These are phyloP conservation scores for Dolomedes plantarius DNA, from an alignment of 2,888 invertebrate genomes.

Conservation along the genomic window DNA sequence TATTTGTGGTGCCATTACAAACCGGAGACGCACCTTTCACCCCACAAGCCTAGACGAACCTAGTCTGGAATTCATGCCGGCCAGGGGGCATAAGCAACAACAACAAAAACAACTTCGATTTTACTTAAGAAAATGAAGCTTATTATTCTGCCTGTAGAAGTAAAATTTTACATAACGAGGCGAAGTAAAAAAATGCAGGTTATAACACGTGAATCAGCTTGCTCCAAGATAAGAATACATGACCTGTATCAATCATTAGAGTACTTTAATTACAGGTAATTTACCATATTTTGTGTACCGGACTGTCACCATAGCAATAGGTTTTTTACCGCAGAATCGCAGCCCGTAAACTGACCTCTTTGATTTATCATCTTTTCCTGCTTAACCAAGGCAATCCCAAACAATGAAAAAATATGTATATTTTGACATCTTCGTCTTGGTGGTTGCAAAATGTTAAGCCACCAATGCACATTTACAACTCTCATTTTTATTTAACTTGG, in stretches of 20 bases:
- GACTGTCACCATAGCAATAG: constrained; percentile 7
- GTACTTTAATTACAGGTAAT: constrained; percentile 11
- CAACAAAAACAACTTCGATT: too few species aligned
- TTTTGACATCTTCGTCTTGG: constrained; percentile 53
- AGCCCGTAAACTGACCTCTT: neutral
- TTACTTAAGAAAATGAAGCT: too few species aligned
- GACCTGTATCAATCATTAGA: neutral
- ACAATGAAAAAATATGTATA: constrained; percentile 42
- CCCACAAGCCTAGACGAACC: too few species aligned
- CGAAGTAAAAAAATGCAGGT: too few species aligned
- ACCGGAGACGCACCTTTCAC: too few species aligned
- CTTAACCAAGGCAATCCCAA: neutral
- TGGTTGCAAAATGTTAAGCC: constrained; percentile 53
- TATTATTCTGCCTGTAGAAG: too few species aligned
- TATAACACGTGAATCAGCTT: neutral
- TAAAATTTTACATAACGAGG: too few species aligned
- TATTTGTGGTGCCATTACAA: too few species aligned
- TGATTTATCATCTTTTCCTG: neutral
- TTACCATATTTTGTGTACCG: neutral
- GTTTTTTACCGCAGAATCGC: neutral
- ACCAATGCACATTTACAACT: constrained; percentile 58
- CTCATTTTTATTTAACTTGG: constrained; percentile 45
- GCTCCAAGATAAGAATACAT: neutral
- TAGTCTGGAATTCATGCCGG: too few species aligned
- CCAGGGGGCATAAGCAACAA: too few species aligned